Evolutionary conservation across 53 echinoderm and acorn worm species (phyloP).

Genomic region (Stichopus horrens): DNA sequence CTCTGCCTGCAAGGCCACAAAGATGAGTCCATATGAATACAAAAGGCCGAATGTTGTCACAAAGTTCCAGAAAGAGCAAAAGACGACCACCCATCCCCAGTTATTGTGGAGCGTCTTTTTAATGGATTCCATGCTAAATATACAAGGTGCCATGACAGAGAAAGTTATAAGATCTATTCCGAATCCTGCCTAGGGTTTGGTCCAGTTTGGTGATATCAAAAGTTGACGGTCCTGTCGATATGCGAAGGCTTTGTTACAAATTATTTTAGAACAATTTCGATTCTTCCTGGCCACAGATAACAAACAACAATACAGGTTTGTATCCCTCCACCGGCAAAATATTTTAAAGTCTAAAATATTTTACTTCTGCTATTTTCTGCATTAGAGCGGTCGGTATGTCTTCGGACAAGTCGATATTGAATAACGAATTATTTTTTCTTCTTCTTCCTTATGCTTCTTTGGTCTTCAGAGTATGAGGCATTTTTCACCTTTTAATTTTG

Average conservation of each 20-base stretch:
- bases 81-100: conserved; percentile 82
- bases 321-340: too few species aligned
- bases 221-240: too few species aligned
- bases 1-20: conserved; percentile 82
- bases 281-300: too few species aligned
- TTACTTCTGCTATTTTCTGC: too few species aligned
- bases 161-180: not conserved
- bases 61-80: conserved; percentile 61
- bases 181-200: too few species aligned
- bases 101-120: conserved; percentile 53
- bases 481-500: not conserved
- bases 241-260: too few species aligned
- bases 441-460: not conserved
- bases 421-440: not conserved
- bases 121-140: conserved; percentile 49
- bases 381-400: too few species aligned
- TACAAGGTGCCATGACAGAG: not conserved
- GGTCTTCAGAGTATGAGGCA: not conserved
- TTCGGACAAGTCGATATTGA: too few species aligned
- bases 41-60: conserved; percentile 70
- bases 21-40: conserved; percentile 80
- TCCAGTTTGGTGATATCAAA: too few species aligned
- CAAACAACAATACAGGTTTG: too few species aligned
- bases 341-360: too few species aligned
- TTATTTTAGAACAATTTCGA: too few species aligned